Base-by-base conservation (phyloP, 2,797 vertebrate genomes). In the Sylvia borin region DNA sequence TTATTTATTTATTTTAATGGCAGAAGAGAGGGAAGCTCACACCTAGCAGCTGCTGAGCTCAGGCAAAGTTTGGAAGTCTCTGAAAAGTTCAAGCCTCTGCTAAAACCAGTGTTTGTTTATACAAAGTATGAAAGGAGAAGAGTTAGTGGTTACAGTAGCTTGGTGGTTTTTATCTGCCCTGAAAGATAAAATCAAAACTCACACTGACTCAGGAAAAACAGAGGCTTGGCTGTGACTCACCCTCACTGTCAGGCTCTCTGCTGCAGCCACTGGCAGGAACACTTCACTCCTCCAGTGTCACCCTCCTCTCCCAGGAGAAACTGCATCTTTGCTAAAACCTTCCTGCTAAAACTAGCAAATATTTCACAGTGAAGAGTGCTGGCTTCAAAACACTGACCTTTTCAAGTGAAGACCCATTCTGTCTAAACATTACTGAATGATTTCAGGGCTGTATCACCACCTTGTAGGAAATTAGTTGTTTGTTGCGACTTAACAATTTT, bases 1-100 rank as follows among this genome's bases (percentile, higher is more conserved):
- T 71, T 90, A 24, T 77, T 90, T 88, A 54, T 93, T 88, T 93
- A 22, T 53, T 84, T 81, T 54, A 84, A 75, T 54, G 55, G 68
- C 58, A 72, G 38, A 80, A 93, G 61, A 62, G 81, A 84, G 47
- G 15, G 38, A 81, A 75, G 42, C 31, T 68, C 73, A 72, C n/a
- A 50, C 7, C 67, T 38, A 81, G 43, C 66, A 88, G 77, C 66
- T 94, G 76, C 85, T 78, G 62, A 93, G 58, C 47, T 88, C 43
- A 72, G 40, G 66, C 10, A 58, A 81, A 84, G 38, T 47, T 2
- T 92, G 71, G n/a, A 79, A 92, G 55, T 26, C 40, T 47, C 17
- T 25, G 22, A 24, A 25, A 75, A 3, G 25, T 61, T 88, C 54
- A 78, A 72, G 54, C 17, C 31, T 61, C 58, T 78, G 47, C n/a